Base-by-base conservation (phyloP, 37 sponge, comb jelly and placozoan genomes). In the Bolinopsis microptera region DNA sequence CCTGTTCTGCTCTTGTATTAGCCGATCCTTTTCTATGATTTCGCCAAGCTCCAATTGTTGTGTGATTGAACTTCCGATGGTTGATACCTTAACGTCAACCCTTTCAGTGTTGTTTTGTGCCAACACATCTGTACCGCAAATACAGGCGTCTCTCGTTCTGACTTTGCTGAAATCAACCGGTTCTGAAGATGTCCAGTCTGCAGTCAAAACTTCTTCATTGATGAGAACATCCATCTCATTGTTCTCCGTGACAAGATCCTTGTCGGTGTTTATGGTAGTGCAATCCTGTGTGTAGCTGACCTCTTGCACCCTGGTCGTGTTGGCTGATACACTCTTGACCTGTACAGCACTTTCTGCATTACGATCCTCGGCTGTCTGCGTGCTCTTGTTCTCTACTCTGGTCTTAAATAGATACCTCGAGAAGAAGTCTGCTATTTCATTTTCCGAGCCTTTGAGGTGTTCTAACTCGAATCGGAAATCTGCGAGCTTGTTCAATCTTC, bases 371-470 rank as follows among this genome's bases (percentile, higher is more conserved):
- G n/a, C 61, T 48, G 61, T 34, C 61, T 86, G 90, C 3, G 61
- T 41, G 61, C 30, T 5, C 3, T 1, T 30, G n/a, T 86, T 48
- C 0, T 22, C 2, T 22, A 48, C 39, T 39, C 30, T 86, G 22
- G 18, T 23, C n/a, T 86, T 40, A 3, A 33, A 41, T 34, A 13
- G n/a, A n/a, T 86, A 40, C 21, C 90, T 35, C n/a, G 61, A 41
- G 2, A 86, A 34, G 61, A 86, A 86, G 30, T 86, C 90, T 39
- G 61, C 61, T 22, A 86, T 41, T n/a, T 80, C 5, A 80, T 23
- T 32, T 3, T 39, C 41, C 13, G 34, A 25, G 3, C 90, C 90
- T 40, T 39, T 41, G 61, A 41, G n/a, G 36, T 86, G 90, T 48
- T 86, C 28, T 8, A 86, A 26, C 30, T 86, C 61, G 28, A 86